Evolutionary conservation across 1,140 invertebrate genomes (phyloP).

Genomic region (Homarus americanus): DNA sequence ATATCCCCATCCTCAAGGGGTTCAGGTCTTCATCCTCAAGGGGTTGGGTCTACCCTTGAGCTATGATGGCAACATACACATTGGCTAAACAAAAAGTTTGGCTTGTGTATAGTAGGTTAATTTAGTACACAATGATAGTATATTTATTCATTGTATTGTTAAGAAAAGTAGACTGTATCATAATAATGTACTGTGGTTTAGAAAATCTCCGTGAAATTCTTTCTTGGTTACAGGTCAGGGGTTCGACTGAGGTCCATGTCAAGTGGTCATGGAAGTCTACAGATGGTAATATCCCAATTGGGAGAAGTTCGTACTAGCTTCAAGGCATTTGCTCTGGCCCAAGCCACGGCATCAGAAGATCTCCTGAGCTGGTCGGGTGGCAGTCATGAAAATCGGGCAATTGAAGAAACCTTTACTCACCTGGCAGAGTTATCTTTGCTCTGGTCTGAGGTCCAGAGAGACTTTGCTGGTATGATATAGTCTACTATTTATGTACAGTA

Average conservation of each 20-base stretch:
- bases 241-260: slow-evolving; percentile 80
- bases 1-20: too few species aligned
- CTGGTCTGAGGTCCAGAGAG: slow-evolving; percentile 81
- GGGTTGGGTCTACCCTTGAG: too few species aligned
- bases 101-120: too few species aligned
- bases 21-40: too few species aligned
- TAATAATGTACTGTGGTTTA: neutral
- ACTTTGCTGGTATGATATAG: slow-evolving; percentile 78
- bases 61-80: too few species aligned
- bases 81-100: too few species aligned
- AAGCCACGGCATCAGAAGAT: slow-evolving; percentile 80
- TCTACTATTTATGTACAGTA: too few species aligned
- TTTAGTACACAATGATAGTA: too few species aligned
- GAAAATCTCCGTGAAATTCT: neutral
- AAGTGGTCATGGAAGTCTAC: slow-evolving; percentile 80
- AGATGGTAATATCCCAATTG: slow-evolving; percentile 81
- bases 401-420: slow-evolving; percentile 80
- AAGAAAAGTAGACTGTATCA: too few species aligned
- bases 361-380: slow-evolving; percentile 80
- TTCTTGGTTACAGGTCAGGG: slow-evolving; percentile 78
- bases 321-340: slow-evolving; percentile 79
- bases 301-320: slow-evolving; percentile 79
- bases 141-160: too few species aligned
- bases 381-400: slow-evolving; percentile 80
- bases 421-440: slow-evolving; percentile 80